These are phyloP conservation scores for Clarias gariepinus DNA, from an alignment of 2,113 vertebrate species.

Conservation along the genomic window DNA sequence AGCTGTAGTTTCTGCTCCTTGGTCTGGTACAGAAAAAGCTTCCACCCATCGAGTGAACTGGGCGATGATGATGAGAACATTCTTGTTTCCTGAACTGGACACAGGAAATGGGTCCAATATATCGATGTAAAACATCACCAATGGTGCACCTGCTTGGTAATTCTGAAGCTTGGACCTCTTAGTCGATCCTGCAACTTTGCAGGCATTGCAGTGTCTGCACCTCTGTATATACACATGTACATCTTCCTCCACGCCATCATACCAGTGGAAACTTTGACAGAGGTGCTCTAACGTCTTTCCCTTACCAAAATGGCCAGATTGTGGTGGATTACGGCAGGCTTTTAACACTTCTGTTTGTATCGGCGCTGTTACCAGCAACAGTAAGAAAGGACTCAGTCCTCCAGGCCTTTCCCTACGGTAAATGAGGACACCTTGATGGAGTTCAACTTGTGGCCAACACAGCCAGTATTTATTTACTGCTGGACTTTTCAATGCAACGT, in stretches of 20 bases:
- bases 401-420: not conserved
- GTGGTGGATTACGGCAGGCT: constrained; percentile 17
- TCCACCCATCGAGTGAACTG: constrained; percentile 15
- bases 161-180: constrained; percentile 2
- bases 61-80: constrained; percentile 21
- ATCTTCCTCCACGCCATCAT: constrained; percentile 13
- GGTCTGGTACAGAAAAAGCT: constrained; percentile 10
- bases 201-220: constrained; percentile 20
- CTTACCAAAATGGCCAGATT: constrained; percentile 35
- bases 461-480: not conserved
- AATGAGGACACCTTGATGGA: not conserved
- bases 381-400: not conserved
- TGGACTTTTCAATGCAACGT: not conserved
- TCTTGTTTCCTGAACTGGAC: constrained; percentile 27
- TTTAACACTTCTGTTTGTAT: not conserved
- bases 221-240: not conserved
- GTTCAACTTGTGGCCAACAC: not conserved
- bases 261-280: constrained; percentile 19
- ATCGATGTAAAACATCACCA: constrained; percentile 27
- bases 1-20: constrained; percentile 37
- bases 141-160: constrained; percentile 26
- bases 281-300: constrained; percentile 4
- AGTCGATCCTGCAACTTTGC: not conserved
- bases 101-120: constrained; percentile 33
- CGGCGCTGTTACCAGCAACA: not conserved